A percentile compares a stretch with the other conserved stretches of the same genome.
phyloP scores from a whole-genome alignment of 2,888 invertebrate species.

The Diaprepes abbreviatus region DNA sequence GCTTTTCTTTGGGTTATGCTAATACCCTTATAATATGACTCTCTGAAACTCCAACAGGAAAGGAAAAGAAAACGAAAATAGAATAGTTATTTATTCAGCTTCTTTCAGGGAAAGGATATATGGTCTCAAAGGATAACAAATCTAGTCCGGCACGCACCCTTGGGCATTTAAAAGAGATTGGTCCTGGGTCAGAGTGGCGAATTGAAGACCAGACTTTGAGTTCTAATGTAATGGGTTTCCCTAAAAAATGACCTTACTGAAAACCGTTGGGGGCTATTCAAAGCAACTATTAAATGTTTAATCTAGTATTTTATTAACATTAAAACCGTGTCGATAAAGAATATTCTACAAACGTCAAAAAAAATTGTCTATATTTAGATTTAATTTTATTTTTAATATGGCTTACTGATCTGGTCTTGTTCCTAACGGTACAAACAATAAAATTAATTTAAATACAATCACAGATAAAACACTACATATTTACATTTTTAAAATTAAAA shows the following conservation, averaged over 20 bases:
- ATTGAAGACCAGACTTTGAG: constrained; percentile 38
- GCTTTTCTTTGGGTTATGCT: constrained; percentile 50
- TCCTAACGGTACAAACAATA: no score
- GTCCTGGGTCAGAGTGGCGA: constrained; percentile 56
- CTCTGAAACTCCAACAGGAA: constrained; percentile 36
- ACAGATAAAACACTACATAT: no score
- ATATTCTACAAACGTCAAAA: no score
- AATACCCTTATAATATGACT: constrained; percentile 48
- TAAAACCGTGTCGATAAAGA: no score
- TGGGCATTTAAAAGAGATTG: constrained; percentile 62
- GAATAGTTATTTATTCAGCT: constrained; percentile 62
- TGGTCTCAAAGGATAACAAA: constrained; percentile 60
- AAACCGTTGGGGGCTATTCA: constrained; percentile 16
- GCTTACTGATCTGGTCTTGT: no score
- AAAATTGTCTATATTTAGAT: no score
- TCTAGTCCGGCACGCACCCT: constrained; percentile 58
- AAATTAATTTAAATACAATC: no score
- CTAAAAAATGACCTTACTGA: constrained; percentile 36
- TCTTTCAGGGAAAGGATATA: constrained; percentile 58
- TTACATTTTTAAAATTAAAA: no score
- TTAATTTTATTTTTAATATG: no score
- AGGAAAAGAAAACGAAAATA: constrained; percentile 56
- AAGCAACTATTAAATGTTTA: constrained; percentile 2
- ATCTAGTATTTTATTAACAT: no score
- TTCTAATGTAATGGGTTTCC: constrained; percentile 41